These are phyloP conservation scores for Teleiodes luculella DNA, from an alignment of 2,888 invertebrate genomes.

Conservation along the genomic window DNA sequence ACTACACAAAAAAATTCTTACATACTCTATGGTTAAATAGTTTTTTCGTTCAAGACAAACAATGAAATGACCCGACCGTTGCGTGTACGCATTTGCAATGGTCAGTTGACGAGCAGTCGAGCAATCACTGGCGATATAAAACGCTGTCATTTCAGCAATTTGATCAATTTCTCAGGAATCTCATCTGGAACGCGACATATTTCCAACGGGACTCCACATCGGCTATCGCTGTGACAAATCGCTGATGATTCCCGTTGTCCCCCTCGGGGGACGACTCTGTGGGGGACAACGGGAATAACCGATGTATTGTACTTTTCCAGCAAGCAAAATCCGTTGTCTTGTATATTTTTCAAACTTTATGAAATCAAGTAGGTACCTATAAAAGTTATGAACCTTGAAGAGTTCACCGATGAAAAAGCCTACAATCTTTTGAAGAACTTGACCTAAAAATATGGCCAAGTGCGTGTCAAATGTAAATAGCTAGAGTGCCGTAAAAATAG, in stretches of 20 bases:
- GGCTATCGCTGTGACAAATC: not conserved
- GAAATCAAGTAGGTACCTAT: no score
- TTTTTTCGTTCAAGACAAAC: no score
- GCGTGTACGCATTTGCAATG: not conserved
- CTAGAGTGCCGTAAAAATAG: no score
- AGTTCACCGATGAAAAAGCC: not conserved
- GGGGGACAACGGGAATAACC: no score
- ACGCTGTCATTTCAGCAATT: not conserved
- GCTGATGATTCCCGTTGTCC: not conserved
- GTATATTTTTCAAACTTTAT: no score
- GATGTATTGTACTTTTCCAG: no score
- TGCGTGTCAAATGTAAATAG: no score
- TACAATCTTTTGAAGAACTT: constrained; percentile 20
- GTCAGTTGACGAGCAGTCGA: not conserved
- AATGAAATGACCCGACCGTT: not conserved
- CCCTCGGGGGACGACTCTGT: no score
- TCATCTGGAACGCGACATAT: not conserved
- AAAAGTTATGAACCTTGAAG: not conserved
- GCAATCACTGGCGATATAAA: not conserved
- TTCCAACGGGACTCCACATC: not conserved
- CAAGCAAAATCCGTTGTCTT: no score
- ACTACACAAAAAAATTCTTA: no score
- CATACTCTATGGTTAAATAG: no score
- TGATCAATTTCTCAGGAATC: not conserved
- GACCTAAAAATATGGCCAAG: constrained; percentile 35